Conservation (phyloP, 1,140 invertebrate genomes). For the Subanguina moxae region DNA sequence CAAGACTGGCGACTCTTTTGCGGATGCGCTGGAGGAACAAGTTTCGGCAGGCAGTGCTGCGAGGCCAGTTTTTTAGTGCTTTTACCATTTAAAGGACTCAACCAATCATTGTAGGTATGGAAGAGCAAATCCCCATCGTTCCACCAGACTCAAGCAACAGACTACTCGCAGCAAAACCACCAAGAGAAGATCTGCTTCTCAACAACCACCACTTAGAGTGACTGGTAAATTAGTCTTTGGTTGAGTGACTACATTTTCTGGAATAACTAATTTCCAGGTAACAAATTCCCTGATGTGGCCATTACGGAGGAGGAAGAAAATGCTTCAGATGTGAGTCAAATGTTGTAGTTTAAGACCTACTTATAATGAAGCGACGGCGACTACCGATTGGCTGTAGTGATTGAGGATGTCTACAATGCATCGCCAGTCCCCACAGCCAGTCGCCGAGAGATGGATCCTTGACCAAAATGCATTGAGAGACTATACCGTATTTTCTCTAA, state of each 20-base stretch:
- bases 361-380: too few species aligned
- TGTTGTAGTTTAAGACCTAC: too few species aligned
- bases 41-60: background rate
- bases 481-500: too few species aligned
- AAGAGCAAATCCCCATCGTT: background rate
- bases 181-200: background rate
- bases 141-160: background rate
- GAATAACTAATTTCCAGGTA: background rate
- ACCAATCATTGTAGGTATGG: background rate
- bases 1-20: constrained; percentile 7
- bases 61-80: too few species aligned
- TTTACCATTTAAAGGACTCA: too few species aligned
- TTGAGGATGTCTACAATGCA: too few species aligned
- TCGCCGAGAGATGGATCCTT: too few species aligned
- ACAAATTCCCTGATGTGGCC: background rate
- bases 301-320: background rate
- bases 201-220: background rate
- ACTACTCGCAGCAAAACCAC: background rate
- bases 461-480: too few species aligned
- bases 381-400: too few species aligned
- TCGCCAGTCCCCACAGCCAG: too few species aligned
- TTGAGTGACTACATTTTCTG: too few species aligned
- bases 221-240: too few species aligned
- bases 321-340: background rate
- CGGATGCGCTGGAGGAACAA: background rate